Conservation (phyloP, 1,140 invertebrate genomes). For the Venustaconcha ellipsiformis region DNA sequence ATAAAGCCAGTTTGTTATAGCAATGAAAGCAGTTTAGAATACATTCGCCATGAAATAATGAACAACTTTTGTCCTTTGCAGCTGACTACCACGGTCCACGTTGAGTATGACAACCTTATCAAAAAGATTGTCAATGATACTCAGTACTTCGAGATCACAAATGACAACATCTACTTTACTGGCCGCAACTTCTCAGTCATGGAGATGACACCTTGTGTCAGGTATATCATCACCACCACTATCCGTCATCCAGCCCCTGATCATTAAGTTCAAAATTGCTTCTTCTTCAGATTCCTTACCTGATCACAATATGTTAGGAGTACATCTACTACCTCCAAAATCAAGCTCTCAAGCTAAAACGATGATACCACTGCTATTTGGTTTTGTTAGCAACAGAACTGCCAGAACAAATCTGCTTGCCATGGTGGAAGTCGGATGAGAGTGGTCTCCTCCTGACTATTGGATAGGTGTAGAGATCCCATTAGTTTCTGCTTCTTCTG, state of each 20-base stretch:
- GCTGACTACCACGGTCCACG: slow-evolving; percentile 95
- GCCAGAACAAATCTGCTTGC: not conserved
- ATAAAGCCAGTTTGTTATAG: too few species aligned
- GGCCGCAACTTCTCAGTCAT: slow-evolving; percentile 96
- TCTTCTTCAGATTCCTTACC: too few species aligned
- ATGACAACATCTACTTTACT: slow-evolving; percentile 79
- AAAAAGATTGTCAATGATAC: slow-evolving; percentile 75
- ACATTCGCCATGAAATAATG: too few species aligned
- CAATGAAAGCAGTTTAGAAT: too few species aligned
- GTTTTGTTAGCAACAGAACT: too few species aligned
- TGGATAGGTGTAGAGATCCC: too few species aligned
- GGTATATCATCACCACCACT: slow-evolving; percentile 36
- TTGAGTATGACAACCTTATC: slow-evolving; percentile 88
- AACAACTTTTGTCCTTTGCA: slow-evolving; percentile 64
- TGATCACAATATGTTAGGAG: not conserved
- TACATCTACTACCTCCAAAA: too few species aligned
- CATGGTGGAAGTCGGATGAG: too few species aligned
- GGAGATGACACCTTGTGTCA: slow-evolving; percentile 60
- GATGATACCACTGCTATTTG: not conserved
- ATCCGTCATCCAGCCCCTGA: not conserved
- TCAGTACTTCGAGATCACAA: slow-evolving; percentile 79
- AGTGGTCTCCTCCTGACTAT: too few species aligned
- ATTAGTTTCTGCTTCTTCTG: too few species aligned
- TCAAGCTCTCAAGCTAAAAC: not conserved
- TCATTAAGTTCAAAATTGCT: not conserved